These are phyloP conservation scores for Nesometra sesokonis DNA, from an alignment of 35 echinoderm and acorn worm genomes.

Conservation along the genomic window DNA sequence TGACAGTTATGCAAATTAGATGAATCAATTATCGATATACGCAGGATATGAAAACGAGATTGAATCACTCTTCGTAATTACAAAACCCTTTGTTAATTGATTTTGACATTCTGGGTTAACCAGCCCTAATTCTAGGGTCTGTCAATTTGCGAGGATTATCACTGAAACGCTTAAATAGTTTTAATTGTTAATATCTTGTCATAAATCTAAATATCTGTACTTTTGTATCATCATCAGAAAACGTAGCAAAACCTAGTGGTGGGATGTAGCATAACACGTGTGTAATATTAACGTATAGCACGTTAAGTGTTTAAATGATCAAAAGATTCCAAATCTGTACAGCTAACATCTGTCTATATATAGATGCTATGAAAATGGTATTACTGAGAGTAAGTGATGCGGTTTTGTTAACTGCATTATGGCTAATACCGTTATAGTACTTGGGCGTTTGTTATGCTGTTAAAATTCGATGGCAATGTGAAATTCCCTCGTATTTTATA, in stretches of 20 bases:
- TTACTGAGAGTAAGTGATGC: not conserved
- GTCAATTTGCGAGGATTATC: not conserved
- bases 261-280: not conserved
- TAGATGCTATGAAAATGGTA: not conserved
- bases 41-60: not conserved
- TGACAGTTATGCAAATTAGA: not conserved
- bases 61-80: not conserved
- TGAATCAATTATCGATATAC: not conserved
- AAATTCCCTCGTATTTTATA: not conserved
- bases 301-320: not conserved
- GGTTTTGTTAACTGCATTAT: not conserved
- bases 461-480: not conserved
- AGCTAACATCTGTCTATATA: not conserved
- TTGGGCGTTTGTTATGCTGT: not conserved
- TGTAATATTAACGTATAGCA: not conserved
- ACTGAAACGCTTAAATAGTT: not conserved
- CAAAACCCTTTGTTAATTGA: not conserved
- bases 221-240: not conserved
- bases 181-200: not conserved
- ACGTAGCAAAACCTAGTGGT: not conserved
- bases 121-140: not conserved
- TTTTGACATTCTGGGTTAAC: not conserved
- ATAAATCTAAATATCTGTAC: constrained; percentile 1
- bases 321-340: not conserved
- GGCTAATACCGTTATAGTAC: not conserved